Evolutionary conservation across 2,888 invertebrate species (phyloP).

Genomic region (Anodontia alba): DNA sequence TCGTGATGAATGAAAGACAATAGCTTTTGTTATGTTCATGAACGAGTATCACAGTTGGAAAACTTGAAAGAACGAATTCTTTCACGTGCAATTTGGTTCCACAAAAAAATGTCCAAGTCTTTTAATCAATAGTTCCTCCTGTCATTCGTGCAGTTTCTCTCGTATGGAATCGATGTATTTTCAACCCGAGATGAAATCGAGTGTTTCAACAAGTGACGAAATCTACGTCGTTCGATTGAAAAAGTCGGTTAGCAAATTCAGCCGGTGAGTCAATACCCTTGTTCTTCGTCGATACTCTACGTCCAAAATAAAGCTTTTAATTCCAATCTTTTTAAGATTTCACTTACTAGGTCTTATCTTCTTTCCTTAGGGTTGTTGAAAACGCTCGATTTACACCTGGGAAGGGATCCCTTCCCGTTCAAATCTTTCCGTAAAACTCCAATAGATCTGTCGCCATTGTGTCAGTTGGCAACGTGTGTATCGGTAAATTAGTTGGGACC

Average conservation of each 20-base stretch:
- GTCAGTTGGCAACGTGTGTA: constrained; percentile 73
- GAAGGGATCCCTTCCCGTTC: constrained; percentile 70
- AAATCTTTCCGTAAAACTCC: constrained; percentile 47
- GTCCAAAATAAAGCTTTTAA: neutral
- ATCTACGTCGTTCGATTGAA: constrained; percentile 59
- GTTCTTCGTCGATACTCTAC: constrained; percentile 19
- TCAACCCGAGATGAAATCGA: constrained; percentile 66
- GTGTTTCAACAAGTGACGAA: constrained; percentile 71
- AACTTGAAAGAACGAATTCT: constrained; percentile 16
- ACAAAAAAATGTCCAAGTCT: constrained; percentile 32
- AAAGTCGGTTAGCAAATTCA: constrained; percentile 51
- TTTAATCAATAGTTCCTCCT: constrained; percentile 42
- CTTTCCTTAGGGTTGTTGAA: constrained; percentile 43
- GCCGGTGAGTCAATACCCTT: constrained; percentile 48
- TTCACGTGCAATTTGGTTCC: constrained; percentile 30
- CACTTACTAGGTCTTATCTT: constrained; percentile 17
- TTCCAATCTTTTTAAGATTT: neutral
- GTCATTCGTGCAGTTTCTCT: constrained; percentile 48
- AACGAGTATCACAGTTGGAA: constrained; percentile 16
- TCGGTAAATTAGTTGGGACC: constrained; percentile 24
- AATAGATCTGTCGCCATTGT: constrained; percentile 68
- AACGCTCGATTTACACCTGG: constrained; percentile 69
- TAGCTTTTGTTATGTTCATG: constrained; percentile 19
- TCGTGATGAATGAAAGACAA: constrained; percentile 6
- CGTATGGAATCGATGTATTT: constrained; percentile 39